phyloP scores from a whole-genome alignment of 2,113 vertebrate genomes.

The Machaerirhynchus nigripectus region DNA sequence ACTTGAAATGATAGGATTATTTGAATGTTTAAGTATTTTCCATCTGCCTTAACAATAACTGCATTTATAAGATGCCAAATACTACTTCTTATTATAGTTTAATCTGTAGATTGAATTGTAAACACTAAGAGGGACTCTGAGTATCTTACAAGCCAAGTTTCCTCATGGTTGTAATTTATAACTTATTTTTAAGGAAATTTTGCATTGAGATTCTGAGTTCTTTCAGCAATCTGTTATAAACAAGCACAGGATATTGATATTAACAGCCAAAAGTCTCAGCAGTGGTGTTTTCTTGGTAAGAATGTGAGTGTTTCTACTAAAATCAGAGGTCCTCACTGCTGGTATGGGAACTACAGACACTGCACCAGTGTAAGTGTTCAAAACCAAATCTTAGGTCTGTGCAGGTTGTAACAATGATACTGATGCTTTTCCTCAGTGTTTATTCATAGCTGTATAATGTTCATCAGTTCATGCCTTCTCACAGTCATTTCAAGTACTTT shows the following conservation, averaged over 20 bases:
- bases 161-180: not conserved
- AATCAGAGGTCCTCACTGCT: accelerated
- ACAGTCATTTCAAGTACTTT: not conserved
- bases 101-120: not conserved
- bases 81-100: not conserved
- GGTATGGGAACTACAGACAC: not conserved
- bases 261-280: not conserved
- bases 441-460: not conserved
- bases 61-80: not conserved
- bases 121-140: not conserved
- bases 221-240: not conserved
- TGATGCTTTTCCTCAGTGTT: not conserved
- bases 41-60: not conserved
- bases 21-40: not conserved
- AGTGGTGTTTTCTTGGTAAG: not conserved
- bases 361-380: not conserved
- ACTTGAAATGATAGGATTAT: not conserved
- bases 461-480: not conserved
- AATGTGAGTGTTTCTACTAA: not conserved
- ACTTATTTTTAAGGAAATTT: not conserved
- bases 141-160: not conserved
- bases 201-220: not conserved
- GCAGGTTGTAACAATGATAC: not conserved
- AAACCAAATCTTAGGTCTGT: not conserved
- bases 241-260: not conserved